phyloP scores from a whole-genome alignment of 2,888 invertebrate genomes.

The Pardosa pseudoannulata region DNA sequence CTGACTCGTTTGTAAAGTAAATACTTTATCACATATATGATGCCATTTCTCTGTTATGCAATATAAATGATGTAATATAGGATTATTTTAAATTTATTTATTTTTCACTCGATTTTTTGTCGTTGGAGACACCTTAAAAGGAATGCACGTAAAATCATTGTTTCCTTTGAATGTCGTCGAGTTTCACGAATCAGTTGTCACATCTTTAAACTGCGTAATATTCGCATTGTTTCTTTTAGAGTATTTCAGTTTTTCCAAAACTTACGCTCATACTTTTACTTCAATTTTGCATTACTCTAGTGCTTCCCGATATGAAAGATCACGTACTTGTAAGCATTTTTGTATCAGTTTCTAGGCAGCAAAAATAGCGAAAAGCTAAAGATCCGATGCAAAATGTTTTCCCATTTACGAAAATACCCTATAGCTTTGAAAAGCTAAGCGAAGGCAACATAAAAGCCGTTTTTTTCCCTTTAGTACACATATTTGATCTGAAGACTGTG shows the following conservation, averaged over 20 bases:
- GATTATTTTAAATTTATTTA: too few species aligned
- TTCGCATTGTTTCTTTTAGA: neutral
- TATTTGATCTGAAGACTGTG: neutral
- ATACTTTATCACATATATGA: too few species aligned
- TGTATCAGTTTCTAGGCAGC: neutral
- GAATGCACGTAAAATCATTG: too few species aligned
- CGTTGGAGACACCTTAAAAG: too few species aligned
- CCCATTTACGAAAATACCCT: neutral
- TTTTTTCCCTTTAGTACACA: neutral
- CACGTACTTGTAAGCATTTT: neutral
- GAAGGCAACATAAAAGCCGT: neutral
- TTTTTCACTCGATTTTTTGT: too few species aligned
- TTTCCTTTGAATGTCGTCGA: too few species aligned
- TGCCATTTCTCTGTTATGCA: too few species aligned
- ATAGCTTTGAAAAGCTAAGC: neutral
- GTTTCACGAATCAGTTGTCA: too few species aligned
- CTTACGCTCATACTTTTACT: neutral
- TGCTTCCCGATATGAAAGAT: neutral
- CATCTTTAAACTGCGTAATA: too few species aligned
- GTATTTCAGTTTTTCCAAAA: neutral
- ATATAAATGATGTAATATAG: too few species aligned
- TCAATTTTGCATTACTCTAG: neutral
- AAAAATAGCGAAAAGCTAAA: neutral
- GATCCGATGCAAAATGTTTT: constrained; percentile 3
- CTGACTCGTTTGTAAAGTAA: too few species aligned